Conservation (phyloP, 2,113 vertebrate genomes). For the Megaptera novaeangliae region DNA sequence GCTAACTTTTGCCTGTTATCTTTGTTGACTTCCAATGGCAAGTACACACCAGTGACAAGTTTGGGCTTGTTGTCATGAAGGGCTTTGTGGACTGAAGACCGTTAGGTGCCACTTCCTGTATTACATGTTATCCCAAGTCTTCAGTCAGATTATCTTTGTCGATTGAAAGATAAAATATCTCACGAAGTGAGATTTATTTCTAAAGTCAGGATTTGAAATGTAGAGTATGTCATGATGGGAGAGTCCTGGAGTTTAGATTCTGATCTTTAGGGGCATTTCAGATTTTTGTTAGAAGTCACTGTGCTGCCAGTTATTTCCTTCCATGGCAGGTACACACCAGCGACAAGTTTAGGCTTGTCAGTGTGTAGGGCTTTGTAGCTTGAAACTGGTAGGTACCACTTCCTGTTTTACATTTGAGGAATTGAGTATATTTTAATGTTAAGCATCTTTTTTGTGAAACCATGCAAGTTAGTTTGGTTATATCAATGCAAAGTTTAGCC, state of each 20-base stretch:
- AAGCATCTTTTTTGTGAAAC: background rate
- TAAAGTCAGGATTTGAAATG: background rate
- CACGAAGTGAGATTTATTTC: background rate
- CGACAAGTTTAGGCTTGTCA: constrained; percentile 71
- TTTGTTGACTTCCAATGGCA: constrained; percentile 67
- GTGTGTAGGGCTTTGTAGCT: background rate
- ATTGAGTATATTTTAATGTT: background rate
- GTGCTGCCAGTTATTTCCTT: background rate
- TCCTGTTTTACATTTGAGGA: constrained; percentile 25
- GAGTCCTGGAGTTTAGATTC: background rate
- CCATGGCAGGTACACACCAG: constrained; percentile 58
- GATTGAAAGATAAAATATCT: constrained; percentile 34
- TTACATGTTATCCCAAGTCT: background rate
- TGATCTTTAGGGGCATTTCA: background rate
- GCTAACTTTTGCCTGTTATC: background rate
- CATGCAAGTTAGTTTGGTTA: background rate
- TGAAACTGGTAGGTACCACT: background rate
- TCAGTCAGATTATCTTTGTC: background rate
- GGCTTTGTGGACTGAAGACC: constrained; percentile 2
- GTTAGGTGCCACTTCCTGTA: background rate
- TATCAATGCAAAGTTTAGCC: background rate
- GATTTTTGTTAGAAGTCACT: background rate
- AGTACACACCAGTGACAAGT: constrained; percentile 64
- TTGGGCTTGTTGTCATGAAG: constrained; percentile 65
- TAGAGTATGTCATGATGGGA: background rate